Evolutionary conservation across 64 coral and sea anemone species (phyloP).

Genomic region (Porites australiensis): DNA sequence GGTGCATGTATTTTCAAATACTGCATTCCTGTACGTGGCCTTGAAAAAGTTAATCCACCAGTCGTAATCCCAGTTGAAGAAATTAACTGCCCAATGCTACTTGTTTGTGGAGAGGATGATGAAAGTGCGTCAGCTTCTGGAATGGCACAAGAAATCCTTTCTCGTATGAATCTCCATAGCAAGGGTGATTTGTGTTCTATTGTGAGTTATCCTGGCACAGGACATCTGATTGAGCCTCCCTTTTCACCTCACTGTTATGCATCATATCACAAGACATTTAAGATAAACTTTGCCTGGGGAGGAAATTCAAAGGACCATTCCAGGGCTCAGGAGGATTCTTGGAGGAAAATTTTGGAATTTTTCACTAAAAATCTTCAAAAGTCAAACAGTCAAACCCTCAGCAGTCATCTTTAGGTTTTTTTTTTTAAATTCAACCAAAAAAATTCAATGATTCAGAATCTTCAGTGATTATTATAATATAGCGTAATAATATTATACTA

Average conservation of each 20-base stretch:
- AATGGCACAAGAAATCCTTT: constrained; percentile 46
- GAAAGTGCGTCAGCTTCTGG: not conserved
- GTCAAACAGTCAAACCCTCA: not conserved
- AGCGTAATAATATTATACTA: too few relatives aligned
- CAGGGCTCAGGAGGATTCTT: constrained; percentile 55
- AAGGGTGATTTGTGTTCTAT: constrained; percentile 28
- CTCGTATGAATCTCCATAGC: constrained; percentile 16
- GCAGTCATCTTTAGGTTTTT: not conserved
- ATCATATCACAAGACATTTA: constrained; percentile 58
- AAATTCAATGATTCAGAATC: not conserved
- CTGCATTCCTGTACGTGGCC: not conserved
- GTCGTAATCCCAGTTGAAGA: constrained; percentile 47
- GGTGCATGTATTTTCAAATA: constrained; percentile 2
- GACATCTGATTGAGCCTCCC: constrained; percentile 76
- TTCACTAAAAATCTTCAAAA: constrained; percentile 28
- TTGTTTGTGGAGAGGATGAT: constrained; percentile 62
- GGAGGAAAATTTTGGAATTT: constrained; percentile 50
- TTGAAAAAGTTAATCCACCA: not conserved
- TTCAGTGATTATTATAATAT: not conserved
- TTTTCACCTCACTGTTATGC: constrained; percentile 47
- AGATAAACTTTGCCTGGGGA: constrained; percentile 37
- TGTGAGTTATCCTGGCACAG: constrained; percentile 55
- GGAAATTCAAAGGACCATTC: constrained; percentile 44
- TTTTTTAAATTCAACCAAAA: not conserved
- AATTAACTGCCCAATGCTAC: constrained; percentile 59